Evolutionary conservation across 2,113 vertebrate genomes (phyloP), one percentile per base, ranked within the genome.

Genomic region (Oxyruncus cristatus): DNA sequence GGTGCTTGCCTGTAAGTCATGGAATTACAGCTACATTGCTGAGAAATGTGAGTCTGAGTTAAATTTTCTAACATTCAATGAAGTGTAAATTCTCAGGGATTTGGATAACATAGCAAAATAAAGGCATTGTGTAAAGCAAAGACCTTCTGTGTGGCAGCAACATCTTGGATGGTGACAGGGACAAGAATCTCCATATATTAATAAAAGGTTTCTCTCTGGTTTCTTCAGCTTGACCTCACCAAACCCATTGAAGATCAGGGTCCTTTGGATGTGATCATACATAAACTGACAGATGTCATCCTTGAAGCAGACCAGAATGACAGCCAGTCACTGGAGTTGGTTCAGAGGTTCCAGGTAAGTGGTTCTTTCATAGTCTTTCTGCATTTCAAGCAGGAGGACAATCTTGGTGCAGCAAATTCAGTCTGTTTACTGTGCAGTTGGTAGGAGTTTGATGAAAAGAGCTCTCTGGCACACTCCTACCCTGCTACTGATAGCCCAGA

Each of bases 251-350:
- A 99, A 98, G 99, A 99, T 67, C 99, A 99, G 95, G 99, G 99
- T 12, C 99, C 99, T 11, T 97, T 99, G 97, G 99, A 99, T 39
- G 99, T 99, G 96, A 99, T 99, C 97, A 99, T 99, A 97, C 99
- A 99, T 98, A 99, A 99, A 97, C 98, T 99, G 97, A 99, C 99
- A 0, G 99, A 99, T 93, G 98, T 99, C 93, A 99, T 99, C 95
- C 98, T 99, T 37, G 99, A 99, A 97, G 99, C 99, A 2, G 99
- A 99, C 97, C 99, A 99, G 98, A 99, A 99, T 20, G 99, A 99
- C 95, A 99, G 98, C 58, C 99, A 99, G 97, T 98, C 99, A 13
- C 97, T 99, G 96, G 98, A 99, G 95, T 94, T 99, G 96, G 98
- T 99, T 78, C 99, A 99, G n/a, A 98, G 99, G 93, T 99, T 99